Evolutionary conservation across 2,888 invertebrate genomes (phyloP), one percentile per base, ranked within the genome.

Genomic region (Trimorus sp.): DNA sequence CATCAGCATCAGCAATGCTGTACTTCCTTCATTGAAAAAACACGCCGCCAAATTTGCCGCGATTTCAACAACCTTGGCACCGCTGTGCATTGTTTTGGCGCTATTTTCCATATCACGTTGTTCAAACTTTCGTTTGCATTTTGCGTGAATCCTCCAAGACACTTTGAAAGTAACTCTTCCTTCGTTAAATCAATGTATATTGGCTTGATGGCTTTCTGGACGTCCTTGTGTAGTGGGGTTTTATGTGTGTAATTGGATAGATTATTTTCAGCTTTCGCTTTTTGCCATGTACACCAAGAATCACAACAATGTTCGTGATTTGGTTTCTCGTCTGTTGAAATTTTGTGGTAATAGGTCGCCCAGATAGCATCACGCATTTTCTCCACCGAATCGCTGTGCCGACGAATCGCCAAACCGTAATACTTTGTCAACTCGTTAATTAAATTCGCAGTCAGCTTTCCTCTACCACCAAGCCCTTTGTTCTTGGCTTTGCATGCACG

Each of bases 181-280:
- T 80, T 85, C 49, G 79, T 85, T 68, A 84, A 71, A 78, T 82
- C 74, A 69, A 79, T 82, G 65, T 84, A 84, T 77, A 85, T 84
- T n/a, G 85, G 84, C 66, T 83, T 80, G 36, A 80, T 75, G 15
- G 60, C 79, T 16, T 79, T 38, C 42, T 60, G 9, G 14, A 73
- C 66, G 9, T 56, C 42, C 48, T 71, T 11, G 38, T 56, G 73
- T 6, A 79, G 40, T 73, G 59, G 53, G 11, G 37, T n/a, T 26
- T 62, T 70, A 53, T 82, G 81, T 49, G 82, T 79, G 59, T 68
- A 83, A 36, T 70, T 53, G 60, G 68, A 26, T 12, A 83, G 40
- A 7, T 63, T 51, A 65, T 70, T 68, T 14, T 59, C 36, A 58
- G 83, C 81, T 76, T 54, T 51, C 51, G 84, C 84, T 54, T 62